Evolutionary conservation across 2,797 vertebrate genomes (phyloP).

Genomic region (Loriculus beryllinus): DNA sequence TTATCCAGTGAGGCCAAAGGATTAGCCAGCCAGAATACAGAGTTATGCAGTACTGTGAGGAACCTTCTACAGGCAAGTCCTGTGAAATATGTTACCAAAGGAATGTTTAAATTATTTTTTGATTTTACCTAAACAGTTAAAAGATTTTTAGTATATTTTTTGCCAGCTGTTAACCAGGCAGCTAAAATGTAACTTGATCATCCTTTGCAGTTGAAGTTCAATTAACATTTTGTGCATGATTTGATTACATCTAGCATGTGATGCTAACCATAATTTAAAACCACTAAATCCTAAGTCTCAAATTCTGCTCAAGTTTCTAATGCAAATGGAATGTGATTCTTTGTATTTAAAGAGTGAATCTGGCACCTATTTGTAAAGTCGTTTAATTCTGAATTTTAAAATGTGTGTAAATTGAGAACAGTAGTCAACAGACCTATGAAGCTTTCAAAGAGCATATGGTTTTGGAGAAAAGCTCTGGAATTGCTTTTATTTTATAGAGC

Average conservation of each 20-base stretch:
- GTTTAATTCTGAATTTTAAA: not conserved
- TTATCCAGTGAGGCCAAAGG: conserved; percentile 81
- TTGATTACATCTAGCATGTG: not conserved
- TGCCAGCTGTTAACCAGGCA: not conserved
- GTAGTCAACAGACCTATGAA: not conserved
- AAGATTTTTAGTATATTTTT: not conserved
- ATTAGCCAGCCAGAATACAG: conserved; percentile 86
- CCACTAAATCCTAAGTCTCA: not conserved
- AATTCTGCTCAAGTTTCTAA: not conserved
- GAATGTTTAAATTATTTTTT: not conserved
- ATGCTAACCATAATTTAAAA: not conserved
- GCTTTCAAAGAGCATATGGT: not conserved
- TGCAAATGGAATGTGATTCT: not conserved
- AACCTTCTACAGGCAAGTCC: conserved; percentile 84
- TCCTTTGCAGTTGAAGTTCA: not conserved
- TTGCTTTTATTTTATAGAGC: not conserved
- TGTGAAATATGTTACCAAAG: not conserved
- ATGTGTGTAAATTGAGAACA: not conserved
- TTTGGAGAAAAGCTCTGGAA: not conserved
- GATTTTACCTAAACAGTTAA: not conserved
- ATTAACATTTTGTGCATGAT: not conserved
- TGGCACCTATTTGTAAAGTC: not conserved
- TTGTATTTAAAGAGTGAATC: not conserved
- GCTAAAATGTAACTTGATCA: not conserved
- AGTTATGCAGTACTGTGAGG: conserved; percentile 80